A percentile compares a stretch with the other conserved stretches of the same genome.
Conservation (phyloP, 37 sponge, comb jelly and placozoan genomes). For the Spongia lamella region DNA sequence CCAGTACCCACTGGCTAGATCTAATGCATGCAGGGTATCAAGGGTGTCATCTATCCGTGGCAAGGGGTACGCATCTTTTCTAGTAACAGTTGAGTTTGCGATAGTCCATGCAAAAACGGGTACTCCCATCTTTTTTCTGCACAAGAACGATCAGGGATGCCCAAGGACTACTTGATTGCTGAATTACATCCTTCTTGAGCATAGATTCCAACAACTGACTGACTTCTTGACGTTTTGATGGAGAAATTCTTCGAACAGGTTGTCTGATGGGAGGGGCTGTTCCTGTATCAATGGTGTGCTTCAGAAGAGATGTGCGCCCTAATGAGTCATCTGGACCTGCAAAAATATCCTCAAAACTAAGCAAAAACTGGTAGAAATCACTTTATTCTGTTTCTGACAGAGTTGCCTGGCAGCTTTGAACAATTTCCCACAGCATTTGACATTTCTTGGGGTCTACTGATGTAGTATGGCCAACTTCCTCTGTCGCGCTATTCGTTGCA, state of each 20-base stretch:
- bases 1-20: constrained; percentile 1
- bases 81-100: neutral
- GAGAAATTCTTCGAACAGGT: neutral
- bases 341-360: constrained; percentile 27
- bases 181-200: constrained; percentile 15
- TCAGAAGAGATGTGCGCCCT: neutral
- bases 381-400: neutral
- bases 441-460: neutral
- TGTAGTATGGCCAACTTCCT: neutral
- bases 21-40: neutral
- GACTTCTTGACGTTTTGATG: constrained; percentile 1
- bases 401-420: neutral
- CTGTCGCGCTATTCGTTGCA: neutral
- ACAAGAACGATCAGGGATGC: constrained; percentile 37
- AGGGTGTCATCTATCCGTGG: neutral
- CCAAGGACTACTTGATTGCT: constrained; percentile 30
- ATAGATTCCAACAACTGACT: constrained; percentile 1
- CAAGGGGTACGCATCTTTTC: constrained; percentile 22
- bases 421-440: neutral
- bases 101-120: constrained; percentile 8
- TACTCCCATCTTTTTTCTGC: constrained; percentile 14
- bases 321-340: neutral
- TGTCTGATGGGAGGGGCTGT: constrained; percentile 28
- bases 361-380: constrained; percentile 6
- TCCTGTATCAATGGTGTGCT: constrained; percentile 19